Evolutionary conservation across 2,888 invertebrate species (phyloP).

Genomic region (Tenthredo scrophulariae): DNA sequence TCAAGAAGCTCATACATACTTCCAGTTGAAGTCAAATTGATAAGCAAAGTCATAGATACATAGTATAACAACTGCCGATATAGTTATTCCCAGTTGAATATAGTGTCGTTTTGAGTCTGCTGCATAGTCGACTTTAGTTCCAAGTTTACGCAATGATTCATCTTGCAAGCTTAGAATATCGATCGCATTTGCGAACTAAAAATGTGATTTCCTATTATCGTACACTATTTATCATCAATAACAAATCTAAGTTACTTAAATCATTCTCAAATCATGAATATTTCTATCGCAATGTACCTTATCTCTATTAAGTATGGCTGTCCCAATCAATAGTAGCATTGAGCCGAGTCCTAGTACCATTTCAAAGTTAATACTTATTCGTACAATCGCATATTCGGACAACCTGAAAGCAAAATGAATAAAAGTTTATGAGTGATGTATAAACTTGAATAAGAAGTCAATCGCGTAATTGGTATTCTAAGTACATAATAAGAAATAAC

Average conservation of each 20-base stretch:
- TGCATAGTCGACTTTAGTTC: conserved; percentile 4
- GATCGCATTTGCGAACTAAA: conserved; percentile 26
- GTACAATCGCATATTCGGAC: neutral
- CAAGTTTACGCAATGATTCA: neutral
- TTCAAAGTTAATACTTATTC: neutral
- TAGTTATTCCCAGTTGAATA: conserved; percentile 2
- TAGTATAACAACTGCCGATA: neutral
- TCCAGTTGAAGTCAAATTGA: neutral
- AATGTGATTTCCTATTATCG: neutral
- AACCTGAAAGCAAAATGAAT: neutral
- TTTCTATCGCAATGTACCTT: conserved; percentile 5
- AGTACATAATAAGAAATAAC: neutral
- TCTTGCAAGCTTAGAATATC: conserved; percentile 1
- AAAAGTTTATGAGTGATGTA: neutral
- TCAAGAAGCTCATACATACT: neutral
- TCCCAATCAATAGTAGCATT: neutral
- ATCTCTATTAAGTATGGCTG: neutral
- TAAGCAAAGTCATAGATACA: neutral
- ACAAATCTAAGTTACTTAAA: neutral
- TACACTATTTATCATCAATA: neutral
- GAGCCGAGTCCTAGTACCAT: neutral
- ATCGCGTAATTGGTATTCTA: neutral
- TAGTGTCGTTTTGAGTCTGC: neutral
- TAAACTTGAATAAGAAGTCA: neutral
- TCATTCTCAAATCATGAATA: neutral